Evolutionary conservation across 2,888 invertebrate species (phyloP).

Genomic region (Philaethria dido): DNA sequence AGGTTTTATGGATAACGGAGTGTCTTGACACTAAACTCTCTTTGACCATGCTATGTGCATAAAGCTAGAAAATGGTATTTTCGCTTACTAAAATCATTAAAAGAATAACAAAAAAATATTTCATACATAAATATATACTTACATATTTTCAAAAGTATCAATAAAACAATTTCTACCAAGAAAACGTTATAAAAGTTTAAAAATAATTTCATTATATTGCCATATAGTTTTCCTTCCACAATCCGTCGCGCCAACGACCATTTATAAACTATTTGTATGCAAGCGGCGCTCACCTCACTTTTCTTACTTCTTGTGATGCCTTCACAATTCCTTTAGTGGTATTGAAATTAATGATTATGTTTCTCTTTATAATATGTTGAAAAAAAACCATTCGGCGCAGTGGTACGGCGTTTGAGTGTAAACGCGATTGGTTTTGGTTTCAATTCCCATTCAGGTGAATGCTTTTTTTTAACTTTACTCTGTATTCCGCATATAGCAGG

Average conservation of each 20-base stretch:
- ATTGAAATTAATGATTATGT: slow-evolving; percentile 21
- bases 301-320: slow-evolving; percentile 77
- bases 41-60: too few relatives aligned
- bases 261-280: slow-evolving; percentile 85
- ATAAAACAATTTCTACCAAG: neutral
- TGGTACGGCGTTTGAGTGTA: neutral
- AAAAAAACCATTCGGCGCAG: too few relatives aligned
- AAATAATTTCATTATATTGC: slow-evolving; percentile 31
- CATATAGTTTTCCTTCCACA: slow-evolving; percentile 37
- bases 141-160: neutral
- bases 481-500: too few relatives aligned
- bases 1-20: too few relatives aligned
- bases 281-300: slow-evolving; percentile 72
- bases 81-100: too few relatives aligned
- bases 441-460: neutral
- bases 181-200: neutral
- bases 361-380: slow-evolving; percentile 1
- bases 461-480: too few relatives aligned
- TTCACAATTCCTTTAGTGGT: slow-evolving; percentile 7
- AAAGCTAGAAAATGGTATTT: too few relatives aligned
- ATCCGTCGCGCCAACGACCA: slow-evolving; percentile 63
- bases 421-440: neutral
- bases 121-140: neutral
- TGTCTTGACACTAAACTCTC: too few relatives aligned
- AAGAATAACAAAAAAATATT: too few relatives aligned